A percentile compares a stretch with the other conserved stretches of the same genome.
Evolutionary conservation across 1,140 invertebrate genomes (phyloP).

Genomic region (Geopemphigus sp.): DNA sequence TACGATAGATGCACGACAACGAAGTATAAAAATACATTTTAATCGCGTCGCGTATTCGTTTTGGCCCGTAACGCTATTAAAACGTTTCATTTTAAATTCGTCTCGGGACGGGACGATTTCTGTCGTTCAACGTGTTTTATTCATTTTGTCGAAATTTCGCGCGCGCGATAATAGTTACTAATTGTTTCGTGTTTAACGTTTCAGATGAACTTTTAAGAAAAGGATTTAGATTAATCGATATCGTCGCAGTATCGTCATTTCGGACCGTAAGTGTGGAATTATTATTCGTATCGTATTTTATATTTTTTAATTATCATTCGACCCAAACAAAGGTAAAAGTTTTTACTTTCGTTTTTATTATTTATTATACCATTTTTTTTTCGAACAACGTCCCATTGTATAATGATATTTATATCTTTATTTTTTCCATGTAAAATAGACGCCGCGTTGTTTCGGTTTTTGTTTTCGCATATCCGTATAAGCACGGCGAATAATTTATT

Average conservation of each 20-base stretch:
- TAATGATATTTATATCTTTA: not conserved
- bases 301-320: conserved; percentile 20
- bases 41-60: too few species aligned
- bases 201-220: conserved; percentile 26
- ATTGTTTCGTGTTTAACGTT: conserved; percentile 10
- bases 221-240: conserved; percentile 25
- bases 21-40: too few species aligned
- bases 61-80: too few species aligned
- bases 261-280: conserved; percentile 1
- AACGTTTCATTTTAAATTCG: too few species aligned
- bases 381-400: not conserved
- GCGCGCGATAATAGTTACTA: not conserved
- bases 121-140: not conserved
- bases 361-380: conserved; percentile 15
- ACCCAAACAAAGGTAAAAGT: conserved; percentile 22
- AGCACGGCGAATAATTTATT: not conserved
- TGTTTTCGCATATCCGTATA: too few species aligned
- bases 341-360: conserved; percentile 25
- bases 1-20: too few species aligned
- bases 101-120: not conserved
- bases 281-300: conserved; percentile 1
- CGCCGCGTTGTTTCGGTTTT: not conserved
- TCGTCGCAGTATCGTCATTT: not conserved
- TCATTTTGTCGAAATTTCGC: not conserved
- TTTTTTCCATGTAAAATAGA: not conserved